Conservation (phyloP, 2,888 invertebrate species). For the Acronicta leporina region DNA sequence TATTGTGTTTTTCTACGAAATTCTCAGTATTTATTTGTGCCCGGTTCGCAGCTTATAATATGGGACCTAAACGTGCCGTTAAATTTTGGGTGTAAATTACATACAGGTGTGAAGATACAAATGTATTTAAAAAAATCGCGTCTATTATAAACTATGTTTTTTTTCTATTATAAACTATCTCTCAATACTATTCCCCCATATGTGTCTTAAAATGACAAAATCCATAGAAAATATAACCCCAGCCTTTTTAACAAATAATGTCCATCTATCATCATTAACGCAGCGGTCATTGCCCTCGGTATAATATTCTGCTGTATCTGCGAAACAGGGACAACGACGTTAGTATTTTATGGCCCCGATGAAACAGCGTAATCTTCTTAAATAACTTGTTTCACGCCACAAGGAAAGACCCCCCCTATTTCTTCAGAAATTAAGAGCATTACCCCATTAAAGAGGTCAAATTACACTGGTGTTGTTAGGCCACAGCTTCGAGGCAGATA, state of each 20-base stretch:
- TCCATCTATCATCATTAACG: conserved; percentile 21
- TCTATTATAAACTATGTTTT: too few species aligned
- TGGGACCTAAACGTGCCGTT: too few species aligned
- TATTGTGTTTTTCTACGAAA: too few species aligned
- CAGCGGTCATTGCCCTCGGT: conserved; percentile 8
- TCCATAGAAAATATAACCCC: background rate
- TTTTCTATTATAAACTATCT: too few species aligned
- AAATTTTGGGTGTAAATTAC: too few species aligned
- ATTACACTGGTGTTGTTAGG: conserved; percentile 46
- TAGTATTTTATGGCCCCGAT: conserved; percentile 50
- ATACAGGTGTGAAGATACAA: too few species aligned
- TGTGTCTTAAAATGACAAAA: background rate
- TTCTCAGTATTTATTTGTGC: too few species aligned
- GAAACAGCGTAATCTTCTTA: conserved; percentile 55
- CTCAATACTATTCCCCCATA: background rate
- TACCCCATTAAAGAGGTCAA: conserved; percentile 45
- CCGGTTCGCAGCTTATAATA: too few species aligned
- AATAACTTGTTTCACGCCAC: conserved; percentile 54
- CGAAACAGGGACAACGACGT: conserved; percentile 45
- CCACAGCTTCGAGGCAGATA: conserved; percentile 52
- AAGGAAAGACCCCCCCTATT: conserved; percentile 32
- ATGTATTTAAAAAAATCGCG: too few species aligned
- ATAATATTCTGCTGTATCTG: conserved; percentile 39
- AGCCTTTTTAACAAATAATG: too few species aligned
- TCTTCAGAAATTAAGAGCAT: conserved; percentile 24